Evolutionary conservation across 2,797 vertebrate species (phyloP).

Genomic region (Meda fulgida): DNA sequence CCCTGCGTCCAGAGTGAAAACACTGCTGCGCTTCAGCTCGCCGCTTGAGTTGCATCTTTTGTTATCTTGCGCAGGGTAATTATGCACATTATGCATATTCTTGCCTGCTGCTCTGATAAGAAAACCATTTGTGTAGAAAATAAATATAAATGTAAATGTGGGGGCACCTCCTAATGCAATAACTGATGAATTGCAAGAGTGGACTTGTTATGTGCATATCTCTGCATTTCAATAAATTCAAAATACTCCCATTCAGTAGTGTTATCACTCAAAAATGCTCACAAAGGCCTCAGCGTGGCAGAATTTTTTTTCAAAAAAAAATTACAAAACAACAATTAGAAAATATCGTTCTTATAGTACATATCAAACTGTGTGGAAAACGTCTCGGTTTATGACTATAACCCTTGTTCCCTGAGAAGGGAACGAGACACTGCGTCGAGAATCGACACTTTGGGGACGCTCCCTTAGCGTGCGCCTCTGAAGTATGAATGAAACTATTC

Average conservation of each 20-base stretch:
- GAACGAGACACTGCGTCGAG: too few species aligned
- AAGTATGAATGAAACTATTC: too few species aligned
- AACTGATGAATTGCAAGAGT: neutral
- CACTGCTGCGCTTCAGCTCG: neutral
- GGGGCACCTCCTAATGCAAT: neutral
- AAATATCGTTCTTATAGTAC: too few species aligned
- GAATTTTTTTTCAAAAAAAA: too few species aligned
- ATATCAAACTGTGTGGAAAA: too few species aligned
- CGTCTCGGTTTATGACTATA: too few species aligned
- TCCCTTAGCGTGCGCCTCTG: too few species aligned
- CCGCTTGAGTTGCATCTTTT: slow-evolving; percentile 32
- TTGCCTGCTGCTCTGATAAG: slow-evolving; percentile 32
- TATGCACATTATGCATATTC: slow-evolving; percentile 39
- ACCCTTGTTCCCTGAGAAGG: too few species aligned
- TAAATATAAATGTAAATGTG: slow-evolving; percentile 44
- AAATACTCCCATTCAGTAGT: neutral
- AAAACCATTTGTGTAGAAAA: slow-evolving; percentile 25
- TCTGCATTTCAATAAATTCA: neutral
- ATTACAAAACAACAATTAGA: too few species aligned
- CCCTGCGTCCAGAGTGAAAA: neutral
- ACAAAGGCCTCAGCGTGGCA: neutral
- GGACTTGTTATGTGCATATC: neutral
- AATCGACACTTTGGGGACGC: too few species aligned
- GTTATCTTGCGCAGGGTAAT: slow-evolving; percentile 17
- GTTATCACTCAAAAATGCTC: neutral